Evolutionary conservation across 2,797 vertebrate genomes (phyloP).

Genomic region (Liparis tanakae): DNA sequence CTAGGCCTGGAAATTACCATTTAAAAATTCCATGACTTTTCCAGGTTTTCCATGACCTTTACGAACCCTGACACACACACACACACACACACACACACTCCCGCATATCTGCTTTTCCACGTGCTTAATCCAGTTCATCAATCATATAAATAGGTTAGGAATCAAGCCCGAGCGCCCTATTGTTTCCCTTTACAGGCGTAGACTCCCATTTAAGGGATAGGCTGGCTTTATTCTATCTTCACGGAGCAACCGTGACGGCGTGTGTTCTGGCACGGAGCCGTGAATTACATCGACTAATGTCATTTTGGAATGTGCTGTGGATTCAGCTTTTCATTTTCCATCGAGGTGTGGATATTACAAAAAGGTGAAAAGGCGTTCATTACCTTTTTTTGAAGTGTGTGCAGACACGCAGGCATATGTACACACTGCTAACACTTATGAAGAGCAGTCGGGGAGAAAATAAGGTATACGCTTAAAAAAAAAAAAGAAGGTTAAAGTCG

Average conservation of each 20-base stretch:
- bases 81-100: slow-evolving; percentile 3
- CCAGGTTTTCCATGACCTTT: too few relatives aligned
- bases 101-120: too few relatives aligned
- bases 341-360: not conserved
- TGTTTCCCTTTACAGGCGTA: not conserved
- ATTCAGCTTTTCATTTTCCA: not conserved
- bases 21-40: too few relatives aligned
- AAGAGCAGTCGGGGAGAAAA: slow-evolving; percentile 30
- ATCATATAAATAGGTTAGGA: not conserved
- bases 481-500: slow-evolving; percentile 62
- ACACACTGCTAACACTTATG: slow-evolving; percentile 19
- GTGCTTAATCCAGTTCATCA: not conserved
- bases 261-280: not conserved
- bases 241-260: not conserved
- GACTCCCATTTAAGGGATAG: not conserved
- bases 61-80: too few relatives aligned
- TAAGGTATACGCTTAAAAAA: slow-evolving; percentile 58
- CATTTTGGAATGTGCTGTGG: not conserved
- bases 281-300: not conserved
- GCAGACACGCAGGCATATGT: not conserved
- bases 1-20: too few relatives aligned
- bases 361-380: not conserved
- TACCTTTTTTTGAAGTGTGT: slow-evolving; percentile 6
- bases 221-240: not conserved
- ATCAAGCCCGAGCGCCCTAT: not conserved